A percentile compares a stretch with the other conserved stretches of the same genome.
phyloP scores from a whole-genome alignment of 2,113 vertebrate genomes.

The Speoplatyrhinus poulsoni region DNA sequence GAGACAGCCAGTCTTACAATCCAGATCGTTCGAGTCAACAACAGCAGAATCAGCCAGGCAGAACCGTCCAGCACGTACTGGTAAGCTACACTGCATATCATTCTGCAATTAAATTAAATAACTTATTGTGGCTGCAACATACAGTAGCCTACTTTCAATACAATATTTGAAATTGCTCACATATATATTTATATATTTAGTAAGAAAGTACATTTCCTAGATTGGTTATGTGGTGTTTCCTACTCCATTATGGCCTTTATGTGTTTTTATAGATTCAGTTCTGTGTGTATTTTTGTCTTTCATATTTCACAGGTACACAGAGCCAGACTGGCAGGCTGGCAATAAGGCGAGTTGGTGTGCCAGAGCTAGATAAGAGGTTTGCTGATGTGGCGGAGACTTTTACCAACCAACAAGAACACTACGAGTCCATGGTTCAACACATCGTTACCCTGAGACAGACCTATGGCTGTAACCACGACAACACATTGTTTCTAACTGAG shows the following conservation, averaged over 20 bases:
- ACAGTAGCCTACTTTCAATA: neutral
- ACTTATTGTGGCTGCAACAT: neutral
- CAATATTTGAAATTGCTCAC: neutral
- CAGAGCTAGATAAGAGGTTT: conserved; percentile 65
- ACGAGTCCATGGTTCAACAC: conserved; percentile 60
- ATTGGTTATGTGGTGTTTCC: too few species aligned
- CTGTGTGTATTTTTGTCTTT: neutral
- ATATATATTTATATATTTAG: too few species aligned
- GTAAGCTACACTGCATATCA: conserved; percentile 24
- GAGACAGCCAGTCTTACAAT: conserved; percentile 67
- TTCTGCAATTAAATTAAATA: neutral
- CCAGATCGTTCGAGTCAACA: conserved; percentile 18
- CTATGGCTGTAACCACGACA: conserved; percentile 37
- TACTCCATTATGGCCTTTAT: neutral
- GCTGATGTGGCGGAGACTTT: conserved; percentile 60
- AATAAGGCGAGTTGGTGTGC: conserved; percentile 59
- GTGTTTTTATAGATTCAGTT: neutral
- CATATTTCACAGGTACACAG: neutral
- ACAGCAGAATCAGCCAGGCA: conserved; percentile 60
- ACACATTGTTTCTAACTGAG: conserved; percentile 48
- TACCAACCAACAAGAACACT: conserved; percentile 68
- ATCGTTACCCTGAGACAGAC: conserved; percentile 45
- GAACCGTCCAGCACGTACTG: conserved; percentile 16
- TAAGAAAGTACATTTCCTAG: too few species aligned
- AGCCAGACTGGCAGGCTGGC: conserved; percentile 44